Evolutionary conservation across 2,888 invertebrate genomes (phyloP).

Genomic region (Nomada fabriciana): DNA sequence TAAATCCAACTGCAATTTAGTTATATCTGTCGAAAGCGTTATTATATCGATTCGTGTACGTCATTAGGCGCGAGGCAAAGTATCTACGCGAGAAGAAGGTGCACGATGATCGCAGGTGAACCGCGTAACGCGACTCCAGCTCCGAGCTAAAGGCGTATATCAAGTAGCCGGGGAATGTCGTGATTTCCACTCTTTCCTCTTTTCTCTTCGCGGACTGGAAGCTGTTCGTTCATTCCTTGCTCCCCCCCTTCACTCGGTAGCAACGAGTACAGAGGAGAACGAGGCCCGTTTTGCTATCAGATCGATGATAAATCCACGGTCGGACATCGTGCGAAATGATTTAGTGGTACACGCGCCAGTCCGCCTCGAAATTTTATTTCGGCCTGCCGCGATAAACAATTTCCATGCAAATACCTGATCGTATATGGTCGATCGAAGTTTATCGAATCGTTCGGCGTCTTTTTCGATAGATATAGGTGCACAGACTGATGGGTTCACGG

Average conservation of each 20-base stretch:
- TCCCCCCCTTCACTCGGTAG: slow-evolving; percentile 9
- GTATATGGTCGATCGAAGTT: slow-evolving; percentile 11
- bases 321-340: slow-evolving; percentile 40
- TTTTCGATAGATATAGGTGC: not conserved
- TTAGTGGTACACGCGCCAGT: slow-evolving; percentile 29
- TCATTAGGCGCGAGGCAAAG: no score
- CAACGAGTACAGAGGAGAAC: not conserved
- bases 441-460: slow-evolving; percentile 25
- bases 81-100: not conserved
- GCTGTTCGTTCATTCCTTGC: slow-evolving; percentile 2
- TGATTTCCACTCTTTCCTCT: slow-evolving; percentile 59
- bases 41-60: no score
- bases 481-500: not conserved
- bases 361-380: slow-evolving; percentile 31
- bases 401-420: slow-evolving; percentile 39
- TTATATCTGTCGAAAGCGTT: no score
- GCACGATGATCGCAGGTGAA: slow-evolving; percentile 36
- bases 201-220: slow-evolving; percentile 39
- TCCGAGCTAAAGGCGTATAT: slow-evolving; percentile 72
- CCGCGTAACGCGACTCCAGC: slow-evolving; percentile 64
- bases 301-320: slow-evolving; percentile 45
- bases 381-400: slow-evolving; percentile 32
- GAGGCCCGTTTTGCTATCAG: slow-evolving; percentile 24
- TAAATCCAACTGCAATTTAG: no score
- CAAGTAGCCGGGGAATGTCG: slow-evolving; percentile 69